A percentile compares a stretch with the other conserved stretches of the same genome.
These are phyloP conservation scores for Nebria ingens DNA, from an alignment of 1,140 invertebrate genomes.

Conservation along the genomic window DNA sequence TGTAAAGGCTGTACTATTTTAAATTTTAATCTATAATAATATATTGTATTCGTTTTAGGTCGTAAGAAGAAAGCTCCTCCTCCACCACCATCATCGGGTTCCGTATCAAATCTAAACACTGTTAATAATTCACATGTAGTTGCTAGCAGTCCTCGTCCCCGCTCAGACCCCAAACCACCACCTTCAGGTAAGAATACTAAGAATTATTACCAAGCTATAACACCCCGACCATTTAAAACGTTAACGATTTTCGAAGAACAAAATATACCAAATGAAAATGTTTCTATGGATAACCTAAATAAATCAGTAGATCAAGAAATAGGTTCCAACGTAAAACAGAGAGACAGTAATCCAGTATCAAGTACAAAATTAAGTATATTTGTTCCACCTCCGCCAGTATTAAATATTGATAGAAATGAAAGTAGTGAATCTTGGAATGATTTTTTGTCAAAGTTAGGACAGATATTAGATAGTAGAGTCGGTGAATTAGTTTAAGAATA, in stretches of 20 bases:
- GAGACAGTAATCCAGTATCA: not conserved
- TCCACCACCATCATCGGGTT: conserved; percentile 25
- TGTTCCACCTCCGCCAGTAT: conserved; percentile 1
- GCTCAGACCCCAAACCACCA: not conserved
- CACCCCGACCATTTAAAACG: not conserved
- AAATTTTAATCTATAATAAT: conserved; percentile 14
- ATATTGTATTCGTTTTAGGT: too few relatives aligned
- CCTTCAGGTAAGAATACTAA: conserved; percentile 10
- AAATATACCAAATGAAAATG: conserved; percentile 1
- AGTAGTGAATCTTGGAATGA: conserved; percentile 4
- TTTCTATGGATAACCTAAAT: not conserved
- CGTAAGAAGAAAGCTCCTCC: conserved; percentile 35
- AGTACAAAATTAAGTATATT: conserved; percentile 7
- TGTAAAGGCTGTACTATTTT: not conserved
- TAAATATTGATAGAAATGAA: not conserved
- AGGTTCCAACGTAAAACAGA: not conserved
- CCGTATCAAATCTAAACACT: conserved; percentile 22
- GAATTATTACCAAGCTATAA: not conserved
- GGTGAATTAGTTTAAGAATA: conserved; percentile 8
- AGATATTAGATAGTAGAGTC: conserved; percentile 2
- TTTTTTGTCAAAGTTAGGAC: not conserved
- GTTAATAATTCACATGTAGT: conserved; percentile 30
- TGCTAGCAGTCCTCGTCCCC: conserved; percentile 22
- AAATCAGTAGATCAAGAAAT: not conserved
- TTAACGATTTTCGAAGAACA: not conserved